Evolutionary conservation across 2,113 vertebrate species (phyloP).

Genomic region (Gambusia affinis): DNA sequence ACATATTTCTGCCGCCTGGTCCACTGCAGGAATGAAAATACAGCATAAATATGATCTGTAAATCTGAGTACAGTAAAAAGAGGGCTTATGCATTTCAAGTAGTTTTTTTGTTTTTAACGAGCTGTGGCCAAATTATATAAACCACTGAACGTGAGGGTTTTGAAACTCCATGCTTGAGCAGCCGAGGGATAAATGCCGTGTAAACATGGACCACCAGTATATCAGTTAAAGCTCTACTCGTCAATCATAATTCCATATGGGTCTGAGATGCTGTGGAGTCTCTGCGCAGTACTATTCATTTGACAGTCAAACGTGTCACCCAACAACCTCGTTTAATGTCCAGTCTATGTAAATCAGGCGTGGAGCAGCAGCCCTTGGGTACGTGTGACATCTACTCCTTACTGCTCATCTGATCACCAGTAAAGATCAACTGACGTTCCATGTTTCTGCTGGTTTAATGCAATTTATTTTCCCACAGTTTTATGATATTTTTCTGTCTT

Average conservation of each 20-base stretch:
- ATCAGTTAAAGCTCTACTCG: slow-evolving; percentile 63
- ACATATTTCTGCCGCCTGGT: slow-evolving; percentile 24
- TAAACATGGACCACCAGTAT: slow-evolving; percentile 69
- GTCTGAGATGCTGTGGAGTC: slow-evolving; percentile 32
- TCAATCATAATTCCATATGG: slow-evolving; percentile 61
- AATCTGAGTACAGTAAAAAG: slow-evolving; percentile 8
- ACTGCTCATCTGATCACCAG: slow-evolving; percentile 11
- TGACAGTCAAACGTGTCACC: slow-evolving; percentile 65
- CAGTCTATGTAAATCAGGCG: slow-evolving; percentile 27
- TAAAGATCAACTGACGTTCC: slow-evolving; percentile 25
- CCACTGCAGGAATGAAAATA: slow-evolving; percentile 17
- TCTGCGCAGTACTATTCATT: slow-evolving; percentile 42
- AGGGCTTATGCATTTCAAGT: background rate
- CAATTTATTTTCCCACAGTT: too few relatives aligned
- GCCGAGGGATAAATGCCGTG: slow-evolving; percentile 51
- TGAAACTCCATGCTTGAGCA: slow-evolving; percentile 25
- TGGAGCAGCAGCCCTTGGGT: background rate
- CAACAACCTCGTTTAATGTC: slow-evolving; percentile 47
- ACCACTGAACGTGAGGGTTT: slow-evolving; percentile 28
- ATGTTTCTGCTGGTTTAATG: slow-evolving; percentile 46
- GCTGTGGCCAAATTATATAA: slow-evolving; percentile 26
- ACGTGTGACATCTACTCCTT: slow-evolving; percentile 15
- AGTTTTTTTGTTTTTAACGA: background rate
- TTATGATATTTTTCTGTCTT: too few relatives aligned
- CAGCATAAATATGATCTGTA: slow-evolving; percentile 23